Evolutionary conservation across 1,140 invertebrate genomes (phyloP).

Genomic region (Drosophila fuyamai): DNA sequence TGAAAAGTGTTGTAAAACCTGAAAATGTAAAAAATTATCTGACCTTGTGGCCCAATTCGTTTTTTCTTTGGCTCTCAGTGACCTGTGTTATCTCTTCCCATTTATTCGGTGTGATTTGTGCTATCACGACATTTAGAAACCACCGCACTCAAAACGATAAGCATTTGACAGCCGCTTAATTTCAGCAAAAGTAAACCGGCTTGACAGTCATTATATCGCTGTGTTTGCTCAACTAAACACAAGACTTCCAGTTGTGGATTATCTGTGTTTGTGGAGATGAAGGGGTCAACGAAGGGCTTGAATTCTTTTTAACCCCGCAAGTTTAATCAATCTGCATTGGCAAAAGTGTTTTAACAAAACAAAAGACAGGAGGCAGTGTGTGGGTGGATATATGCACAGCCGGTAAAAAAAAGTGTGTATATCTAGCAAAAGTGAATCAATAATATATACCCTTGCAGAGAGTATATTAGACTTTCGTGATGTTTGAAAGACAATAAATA

Average conservation of each 20-base stretch:
- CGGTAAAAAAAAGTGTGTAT: slow-evolving; percentile 22
- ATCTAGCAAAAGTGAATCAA: slow-evolving; percentile 11
- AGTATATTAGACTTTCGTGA: background rate
- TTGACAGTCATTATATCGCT: slow-evolving; percentile 11
- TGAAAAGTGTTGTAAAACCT: slow-evolving; percentile 50
- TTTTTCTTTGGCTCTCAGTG: slow-evolving; percentile 7
- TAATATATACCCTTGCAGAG: background rate
- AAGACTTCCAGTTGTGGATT: background rate
- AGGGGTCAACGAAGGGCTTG: background rate
- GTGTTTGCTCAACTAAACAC: slow-evolving; percentile 18
- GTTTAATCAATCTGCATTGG: slow-evolving; percentile 9
- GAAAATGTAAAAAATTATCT: slow-evolving; percentile 36
- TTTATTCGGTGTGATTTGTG: slow-evolving; percentile 6
- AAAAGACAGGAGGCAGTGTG: background rate
- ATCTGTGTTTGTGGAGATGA: background rate
- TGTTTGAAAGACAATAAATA: background rate
- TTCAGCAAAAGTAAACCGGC: slow-evolving; percentile 23
- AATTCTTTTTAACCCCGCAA: background rate
- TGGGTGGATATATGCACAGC: slow-evolving; percentile 1
- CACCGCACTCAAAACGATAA: slow-evolving; percentile 22
- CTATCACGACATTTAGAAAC: slow-evolving; percentile 2
- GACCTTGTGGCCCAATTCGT: slow-evolving; percentile 18
- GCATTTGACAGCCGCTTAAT: slow-evolving; percentile 26
- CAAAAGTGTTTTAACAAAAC: slow-evolving; percentile 6
- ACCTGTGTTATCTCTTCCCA: slow-evolving; percentile 34